Percentiles rank a stretch among this genome's conserved stretches.
These are phyloP conservation scores for Chelidonichthys spinosus DNA, from an alignment of 2,797 vertebrate species.

Conservation along the genomic window DNA sequence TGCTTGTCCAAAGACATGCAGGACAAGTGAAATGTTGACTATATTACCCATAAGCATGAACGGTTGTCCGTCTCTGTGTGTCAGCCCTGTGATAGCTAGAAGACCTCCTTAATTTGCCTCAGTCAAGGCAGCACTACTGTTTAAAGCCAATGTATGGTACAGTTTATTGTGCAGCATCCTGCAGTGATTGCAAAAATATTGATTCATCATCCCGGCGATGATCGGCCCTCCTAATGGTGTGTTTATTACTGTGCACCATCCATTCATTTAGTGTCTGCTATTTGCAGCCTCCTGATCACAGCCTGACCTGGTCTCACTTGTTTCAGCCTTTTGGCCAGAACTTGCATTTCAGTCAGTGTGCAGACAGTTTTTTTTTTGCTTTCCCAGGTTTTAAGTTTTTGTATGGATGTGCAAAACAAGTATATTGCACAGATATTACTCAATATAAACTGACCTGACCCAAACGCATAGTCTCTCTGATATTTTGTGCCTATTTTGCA, in stretches of 20 bases:
- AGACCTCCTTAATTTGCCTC: background rate
- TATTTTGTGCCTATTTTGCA: background rate
- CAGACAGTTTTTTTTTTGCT: background rate
- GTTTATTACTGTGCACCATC: conserved; percentile 11
- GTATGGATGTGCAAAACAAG: background rate
- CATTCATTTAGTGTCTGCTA: conserved; percentile 17
- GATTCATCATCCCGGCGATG: conserved; percentile 24
- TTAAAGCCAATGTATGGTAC: background rate
- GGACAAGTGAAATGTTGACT: too few species aligned
- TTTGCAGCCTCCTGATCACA: conserved; percentile 15
- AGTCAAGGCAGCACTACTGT: background rate
- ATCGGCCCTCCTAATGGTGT: conserved; percentile 12
- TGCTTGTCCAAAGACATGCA: background rate
- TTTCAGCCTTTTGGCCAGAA: background rate
- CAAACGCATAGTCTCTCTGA: background rate
- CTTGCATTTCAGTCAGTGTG: background rate
- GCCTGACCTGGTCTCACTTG: conserved; percentile 9
- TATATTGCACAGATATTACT: background rate
- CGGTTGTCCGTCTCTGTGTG: too few species aligned
- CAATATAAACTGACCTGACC: background rate
- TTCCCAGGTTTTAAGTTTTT: background rate
- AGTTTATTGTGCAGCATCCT: background rate
- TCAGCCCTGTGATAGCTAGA: too few species aligned
- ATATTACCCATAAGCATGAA: too few species aligned
- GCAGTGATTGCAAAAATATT: conserved; percentile 15